Base-by-base conservation (phyloP, 2,888 invertebrate genomes). In the Lamellibrachia columna region DNA sequence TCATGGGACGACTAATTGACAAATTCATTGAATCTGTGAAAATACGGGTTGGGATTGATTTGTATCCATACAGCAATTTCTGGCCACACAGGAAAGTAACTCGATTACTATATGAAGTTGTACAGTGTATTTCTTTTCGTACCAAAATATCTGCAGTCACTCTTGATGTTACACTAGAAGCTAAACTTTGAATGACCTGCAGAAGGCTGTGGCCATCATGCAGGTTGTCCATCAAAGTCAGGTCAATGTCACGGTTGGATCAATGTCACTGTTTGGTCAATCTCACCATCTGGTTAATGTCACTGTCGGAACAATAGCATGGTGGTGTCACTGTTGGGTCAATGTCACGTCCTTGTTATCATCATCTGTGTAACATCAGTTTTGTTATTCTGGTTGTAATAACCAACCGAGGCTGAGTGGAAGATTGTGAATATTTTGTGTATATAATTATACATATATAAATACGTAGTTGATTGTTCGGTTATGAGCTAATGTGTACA, bases 401-500 rank as follows among this genome's bases (percentile, higher is more conserved):
- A 75, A 22, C 75, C 75, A n/a, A 75, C 75, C 22, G 75, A 58
- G 75, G 75, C 22, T 6, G 22, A 22, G 75, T 75, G 75, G 75
- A 75, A 75, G 75, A 75, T 75, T 75, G 75, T 75, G 75, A 75
- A 75, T 75, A 75, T 75, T 75, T 75, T 75, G 75, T 75, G 75
- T 75, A 75, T 75, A 75, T 75, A 75, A 75, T 75, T 75, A 75
- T 75, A 75, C 75, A 75, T 75, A 75, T 75, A 75, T 75, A 75
- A 75, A 75, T 75, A 75, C 75, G 22, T 75, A 75, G 75, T 75
- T 75, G 75, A 75, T 75, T 75, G 75, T 75, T 75, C 75, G 22
- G 75, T 75, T 75, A 75, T 75, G 75, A 75, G 75, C 75, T 75
- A 75, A 75, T 75, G 75, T 75, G 75, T 75, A 75, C 75, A 75